Evolutionary conservation across 1,140 invertebrate genomes (phyloP).

Genomic region (Habropoda laboriosa): DNA sequence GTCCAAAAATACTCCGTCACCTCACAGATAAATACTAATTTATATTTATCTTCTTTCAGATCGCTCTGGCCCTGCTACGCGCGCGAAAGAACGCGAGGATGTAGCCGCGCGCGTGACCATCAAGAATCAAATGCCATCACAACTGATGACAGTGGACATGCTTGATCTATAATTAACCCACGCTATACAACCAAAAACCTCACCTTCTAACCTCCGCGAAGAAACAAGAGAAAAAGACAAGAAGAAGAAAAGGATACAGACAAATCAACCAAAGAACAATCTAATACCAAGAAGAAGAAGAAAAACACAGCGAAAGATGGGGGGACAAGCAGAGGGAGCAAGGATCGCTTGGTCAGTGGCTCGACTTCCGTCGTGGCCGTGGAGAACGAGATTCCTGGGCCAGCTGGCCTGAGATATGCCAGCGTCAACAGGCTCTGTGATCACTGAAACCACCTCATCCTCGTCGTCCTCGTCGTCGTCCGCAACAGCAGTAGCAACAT

Average conservation of each 20-base stretch:
- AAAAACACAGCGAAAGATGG: neutral
- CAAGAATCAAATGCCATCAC: slow-evolving; percentile 16
- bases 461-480: slow-evolving; percentile 4
- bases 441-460: slow-evolving; percentile 26
- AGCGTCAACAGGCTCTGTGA: slow-evolving; percentile 36
- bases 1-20: slow-evolving; percentile 35
- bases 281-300: neutral
- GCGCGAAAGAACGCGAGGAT: slow-evolving; percentile 1
- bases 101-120: slow-evolving; percentile 13
- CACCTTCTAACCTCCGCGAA: no score
- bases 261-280: no score
- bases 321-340: neutral
- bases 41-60: slow-evolving; percentile 62
- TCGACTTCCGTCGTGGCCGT: slow-evolving; percentile 15
- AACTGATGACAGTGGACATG: slow-evolving; percentile 31
- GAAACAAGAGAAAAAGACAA: no score
- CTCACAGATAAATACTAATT: slow-evolving; percentile 29
- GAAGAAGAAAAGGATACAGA: no score
- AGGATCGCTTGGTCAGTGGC: slow-evolving; percentile 27
- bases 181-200: no score
- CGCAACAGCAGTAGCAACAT: no score
- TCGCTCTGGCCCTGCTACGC: neutral
- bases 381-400: slow-evolving; percentile 45
- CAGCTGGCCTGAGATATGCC: slow-evolving; percentile 65
- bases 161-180: slow-evolving; percentile 36